Conservation (phyloP, 2,113 vertebrate species). For the Nesoenas mayeri region DNA sequence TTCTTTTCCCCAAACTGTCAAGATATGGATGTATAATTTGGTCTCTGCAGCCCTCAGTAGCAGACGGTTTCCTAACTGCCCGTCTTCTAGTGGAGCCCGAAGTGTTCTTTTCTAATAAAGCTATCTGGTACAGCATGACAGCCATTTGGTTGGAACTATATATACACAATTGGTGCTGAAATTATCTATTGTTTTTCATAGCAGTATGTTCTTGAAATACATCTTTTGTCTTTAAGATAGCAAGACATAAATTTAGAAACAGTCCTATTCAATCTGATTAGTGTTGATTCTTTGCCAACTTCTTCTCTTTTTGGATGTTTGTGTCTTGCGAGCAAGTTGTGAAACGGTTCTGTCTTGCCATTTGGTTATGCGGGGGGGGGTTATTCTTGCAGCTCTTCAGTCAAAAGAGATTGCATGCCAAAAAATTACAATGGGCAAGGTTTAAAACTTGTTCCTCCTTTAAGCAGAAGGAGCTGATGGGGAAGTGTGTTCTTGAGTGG, state of each 20-base stretch:
- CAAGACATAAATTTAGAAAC: neutral
- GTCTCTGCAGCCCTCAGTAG: neutral
- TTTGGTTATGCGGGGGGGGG: neutral
- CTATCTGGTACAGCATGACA: neutral
- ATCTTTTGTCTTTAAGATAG: neutral
- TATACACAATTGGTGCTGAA: neutral
- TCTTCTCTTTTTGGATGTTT: neutral
- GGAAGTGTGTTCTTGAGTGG: neutral
- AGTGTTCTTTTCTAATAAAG: neutral
- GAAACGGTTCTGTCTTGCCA: neutral
- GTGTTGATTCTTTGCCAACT: neutral
- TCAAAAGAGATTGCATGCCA: neutral
- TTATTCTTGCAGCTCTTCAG: neutral
- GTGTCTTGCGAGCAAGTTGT: neutral
- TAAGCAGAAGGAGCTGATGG: neutral
- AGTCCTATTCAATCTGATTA: neutral
- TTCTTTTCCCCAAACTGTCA: neutral
- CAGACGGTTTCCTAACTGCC: neutral
- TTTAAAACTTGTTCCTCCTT: neutral
- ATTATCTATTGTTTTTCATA: slow-evolving; percentile 21
- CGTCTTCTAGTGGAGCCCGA: neutral
- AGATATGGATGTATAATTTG: neutral
- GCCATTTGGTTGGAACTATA: neutral
- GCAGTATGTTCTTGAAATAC: neutral
- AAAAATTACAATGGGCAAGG: neutral